These are phyloP conservation scores for Aporophyla lueneburgensis DNA, from an alignment of 2,888 invertebrate genomes.

Conservation along the genomic window DNA sequence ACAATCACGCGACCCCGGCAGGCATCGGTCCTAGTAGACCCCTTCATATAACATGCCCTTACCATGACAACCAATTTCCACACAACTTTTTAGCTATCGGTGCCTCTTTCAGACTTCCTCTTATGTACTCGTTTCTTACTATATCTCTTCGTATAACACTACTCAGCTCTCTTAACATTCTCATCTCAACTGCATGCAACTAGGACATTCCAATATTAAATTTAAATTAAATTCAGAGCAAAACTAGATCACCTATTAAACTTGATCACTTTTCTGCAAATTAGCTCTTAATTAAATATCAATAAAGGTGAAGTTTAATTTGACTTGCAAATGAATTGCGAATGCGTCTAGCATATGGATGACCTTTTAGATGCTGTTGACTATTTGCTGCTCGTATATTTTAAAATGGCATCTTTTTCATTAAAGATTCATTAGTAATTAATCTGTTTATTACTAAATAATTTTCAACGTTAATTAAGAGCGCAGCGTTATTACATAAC, in stretches of 20 bases:
- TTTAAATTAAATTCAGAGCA: background rate
- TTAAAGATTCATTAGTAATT: background rate
- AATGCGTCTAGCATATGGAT: constrained; percentile 20
- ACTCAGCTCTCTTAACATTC: no score
- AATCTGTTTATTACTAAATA: background rate
- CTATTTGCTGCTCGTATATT: background rate
- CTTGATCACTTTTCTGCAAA: background rate
- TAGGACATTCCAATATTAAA: background rate
- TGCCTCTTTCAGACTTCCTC: no score
- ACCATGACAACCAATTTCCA: no score
- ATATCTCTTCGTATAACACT: no score
- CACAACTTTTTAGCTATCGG: no score
- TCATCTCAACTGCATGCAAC: no score
- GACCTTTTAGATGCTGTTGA: background rate
- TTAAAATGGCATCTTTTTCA: background rate
- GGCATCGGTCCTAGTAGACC: no score
- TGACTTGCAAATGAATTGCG: constrained; percentile 37
- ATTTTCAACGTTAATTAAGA: background rate
- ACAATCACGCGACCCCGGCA: no score
- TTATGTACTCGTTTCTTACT: no score
- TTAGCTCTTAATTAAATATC: background rate
- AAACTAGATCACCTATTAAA: background rate
- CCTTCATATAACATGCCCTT: no score
- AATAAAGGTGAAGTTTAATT: constrained; percentile 8
- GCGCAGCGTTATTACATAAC: no score